Percentiles rank a stretch among this genome's conserved stretches.
These are phyloP conservation scores for Drosophila bifasciata DNA, from an alignment of 1,140 invertebrate species.

Conservation along the genomic window DNA sequence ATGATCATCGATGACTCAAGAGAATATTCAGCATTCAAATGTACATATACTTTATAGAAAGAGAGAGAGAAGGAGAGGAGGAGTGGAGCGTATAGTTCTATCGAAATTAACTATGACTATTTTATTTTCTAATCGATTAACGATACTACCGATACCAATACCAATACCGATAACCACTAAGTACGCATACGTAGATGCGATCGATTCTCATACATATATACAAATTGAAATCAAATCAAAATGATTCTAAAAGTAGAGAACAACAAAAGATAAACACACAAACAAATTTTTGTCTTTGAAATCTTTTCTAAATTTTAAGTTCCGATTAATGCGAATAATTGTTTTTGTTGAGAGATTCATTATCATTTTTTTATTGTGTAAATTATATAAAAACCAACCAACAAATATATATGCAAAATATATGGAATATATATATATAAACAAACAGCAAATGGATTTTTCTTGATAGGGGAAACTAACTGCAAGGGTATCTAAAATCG, in stretches of 20 bases:
- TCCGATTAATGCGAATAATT: constrained; percentile 43
- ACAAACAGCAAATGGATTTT: neutral
- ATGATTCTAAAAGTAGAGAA: constrained; percentile 32
- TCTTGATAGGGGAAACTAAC: neutral
- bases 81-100: constrained; percentile 18
- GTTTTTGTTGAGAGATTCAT: constrained; percentile 51
- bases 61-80: too few relatives aligned
- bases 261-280: constrained; percentile 48
- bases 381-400: constrained; percentile 44
- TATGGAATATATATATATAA: constrained; percentile 47
- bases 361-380: constrained; percentile 55
- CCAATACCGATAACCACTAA: constrained; percentile 24
- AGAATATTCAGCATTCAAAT: constrained; percentile 42
- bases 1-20: constrained; percentile 24
- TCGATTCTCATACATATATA: too few relatives aligned
- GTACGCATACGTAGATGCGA: constrained; percentile 25
- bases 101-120: constrained; percentile 52
- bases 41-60: constrained; percentile 32
- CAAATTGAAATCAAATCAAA: neutral
- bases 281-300: constrained; percentile 45
- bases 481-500: too few relatives aligned
- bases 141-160: constrained; percentile 30
- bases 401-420: constrained; percentile 42
- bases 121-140: constrained; percentile 46
- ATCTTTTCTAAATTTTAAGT: constrained; percentile 14